Base-by-base conservation (phyloP, 2,888 invertebrate species). In the Pseudococcus viburni region DNA sequence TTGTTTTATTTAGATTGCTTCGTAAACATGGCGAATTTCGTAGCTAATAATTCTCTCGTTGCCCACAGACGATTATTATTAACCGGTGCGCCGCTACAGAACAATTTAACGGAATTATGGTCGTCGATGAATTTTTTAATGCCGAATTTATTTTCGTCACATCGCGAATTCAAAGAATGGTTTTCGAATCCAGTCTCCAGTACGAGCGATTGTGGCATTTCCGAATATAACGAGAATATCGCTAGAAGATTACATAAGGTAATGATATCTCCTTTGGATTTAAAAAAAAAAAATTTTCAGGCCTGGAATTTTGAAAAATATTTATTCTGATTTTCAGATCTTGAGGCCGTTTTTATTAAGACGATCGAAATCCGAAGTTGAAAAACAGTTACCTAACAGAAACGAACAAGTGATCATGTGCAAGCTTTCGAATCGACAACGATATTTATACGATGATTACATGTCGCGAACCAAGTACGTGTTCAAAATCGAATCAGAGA, bases 381-480 rank as follows among this genome's bases (percentile, higher is more conserved):
- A 99, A 92, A 98, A 98, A 91, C 98, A 99, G 93, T 95, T 99
- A 94, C 99, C 99, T 89, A 95, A 95, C 92, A 99, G 99, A 92
- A 97, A 96, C 92, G 99, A 99, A 92, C 98, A 98, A 92, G 95
- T 99, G 90, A 94, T 99, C 39, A 94, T 97, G 94, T 99, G 98
- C 91, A 94, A 97, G 85, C 93, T 99, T 90, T 97, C 99, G 59
- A 98, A 98, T 92, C 94, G 99, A 59, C 99, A 99, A 92, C 94
- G 99, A 90, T 98, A 95, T 93, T 94, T 99, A 89, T 99, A 99
- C 93, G 99, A 99, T 93, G 99, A 99, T 92, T 99, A 99, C 93
- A 99, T 99, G 99, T 96, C 97, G 88, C 94, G 98, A 91, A 95
- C 98, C 91, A 96, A 96, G 96, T 97, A 92, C 94, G 95, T 93